A percentile compares a stretch with the other conserved stretches of the same genome.
These are phyloP conservation scores for Labroides dimidiatus DNA, from an alignment of 2,797 vertebrate genomes.

Conservation along the genomic window DNA sequence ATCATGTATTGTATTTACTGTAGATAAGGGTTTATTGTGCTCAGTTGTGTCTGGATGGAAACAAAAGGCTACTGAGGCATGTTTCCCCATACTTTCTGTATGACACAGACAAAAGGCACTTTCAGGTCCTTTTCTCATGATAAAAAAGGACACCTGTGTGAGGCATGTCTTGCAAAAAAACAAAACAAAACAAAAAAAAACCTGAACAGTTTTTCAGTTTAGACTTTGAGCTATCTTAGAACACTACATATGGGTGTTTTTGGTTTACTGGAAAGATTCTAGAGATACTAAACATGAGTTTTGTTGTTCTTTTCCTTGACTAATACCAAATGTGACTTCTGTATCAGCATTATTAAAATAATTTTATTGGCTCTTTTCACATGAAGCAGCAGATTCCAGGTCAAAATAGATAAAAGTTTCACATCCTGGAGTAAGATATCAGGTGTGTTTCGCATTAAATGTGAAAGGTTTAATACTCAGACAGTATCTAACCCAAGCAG, in stretches of 20 bases:
- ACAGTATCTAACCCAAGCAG: no score
- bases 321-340: background rate
- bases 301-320: background rate
- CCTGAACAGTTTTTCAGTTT: background rate
- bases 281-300: no score
- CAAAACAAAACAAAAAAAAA: background rate
- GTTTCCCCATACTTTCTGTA: slow-evolving; percentile 36
- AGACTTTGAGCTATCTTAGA: background rate
- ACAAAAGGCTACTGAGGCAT: background rate
- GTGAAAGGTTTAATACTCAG: no score
- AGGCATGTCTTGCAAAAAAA: background rate
- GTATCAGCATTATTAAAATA: background rate
- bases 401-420: background rate
- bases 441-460: no score
- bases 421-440: no score
- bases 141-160: background rate
- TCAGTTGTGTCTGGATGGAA: background rate
- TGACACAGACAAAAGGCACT: background rate
- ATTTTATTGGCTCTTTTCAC: no score
- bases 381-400: background rate
- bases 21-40: background rate
- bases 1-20: background rate
- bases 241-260: background rate
- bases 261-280: background rate
- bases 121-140: background rate